phyloP scores from a whole-genome alignment of 1,140 invertebrate genomes.

The Bombus breviceps region DNA sequence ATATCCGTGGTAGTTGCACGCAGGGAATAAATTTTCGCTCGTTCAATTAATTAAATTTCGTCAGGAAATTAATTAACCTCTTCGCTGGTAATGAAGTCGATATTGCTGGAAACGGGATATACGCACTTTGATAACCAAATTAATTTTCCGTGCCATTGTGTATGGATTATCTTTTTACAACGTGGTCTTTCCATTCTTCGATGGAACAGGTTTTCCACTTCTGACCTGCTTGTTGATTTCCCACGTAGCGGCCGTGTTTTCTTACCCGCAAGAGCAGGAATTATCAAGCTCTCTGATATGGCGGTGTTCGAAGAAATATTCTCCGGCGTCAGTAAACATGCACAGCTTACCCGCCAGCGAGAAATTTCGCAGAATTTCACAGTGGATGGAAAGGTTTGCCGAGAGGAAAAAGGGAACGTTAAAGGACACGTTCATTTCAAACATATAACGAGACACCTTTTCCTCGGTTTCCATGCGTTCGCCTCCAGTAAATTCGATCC shows the following conservation, averaged over 20 bases:
- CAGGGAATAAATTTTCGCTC: slow-evolving; percentile 60
- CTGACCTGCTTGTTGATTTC: too few species aligned
- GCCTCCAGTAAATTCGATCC: background rate
- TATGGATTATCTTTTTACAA: background rate
- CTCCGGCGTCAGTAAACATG: too few species aligned
- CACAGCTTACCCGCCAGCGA: too few species aligned
- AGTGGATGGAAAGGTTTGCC: background rate
- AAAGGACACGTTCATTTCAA: background rate
- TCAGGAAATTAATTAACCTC: slow-evolving; percentile 62
- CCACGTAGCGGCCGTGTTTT: background rate
- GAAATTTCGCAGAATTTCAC: background rate
- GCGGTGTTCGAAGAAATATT: slow-evolving; percentile 16
- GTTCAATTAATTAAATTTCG: slow-evolving; percentile 63
- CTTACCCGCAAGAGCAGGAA: slow-evolving; percentile 23
- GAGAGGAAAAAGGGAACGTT: too few species aligned
- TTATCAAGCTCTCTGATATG: slow-evolving; percentile 38
- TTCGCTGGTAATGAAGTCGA: slow-evolving; percentile 51
- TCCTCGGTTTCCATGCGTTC: too few species aligned
- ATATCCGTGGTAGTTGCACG: slow-evolving; percentile 15
- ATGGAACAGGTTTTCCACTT: too few species aligned
- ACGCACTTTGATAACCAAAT: slow-evolving; percentile 36
- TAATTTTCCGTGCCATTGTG: slow-evolving; percentile 36
- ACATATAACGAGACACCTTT: background rate
- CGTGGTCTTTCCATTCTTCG: background rate
- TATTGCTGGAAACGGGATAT: background rate